phyloP scores from a whole-genome alignment of 2,888 invertebrate species.

The Spialia ferax region DNA sequence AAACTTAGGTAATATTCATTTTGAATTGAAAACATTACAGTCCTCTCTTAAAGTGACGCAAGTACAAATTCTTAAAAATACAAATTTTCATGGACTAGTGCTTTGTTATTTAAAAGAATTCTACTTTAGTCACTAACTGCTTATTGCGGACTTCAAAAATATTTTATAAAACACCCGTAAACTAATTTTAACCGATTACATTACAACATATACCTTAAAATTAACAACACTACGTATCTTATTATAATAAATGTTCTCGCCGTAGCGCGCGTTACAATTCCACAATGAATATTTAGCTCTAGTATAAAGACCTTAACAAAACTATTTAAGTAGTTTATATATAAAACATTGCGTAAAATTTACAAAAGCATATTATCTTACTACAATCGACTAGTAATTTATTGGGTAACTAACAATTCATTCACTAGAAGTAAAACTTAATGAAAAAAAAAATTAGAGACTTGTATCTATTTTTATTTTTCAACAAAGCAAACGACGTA shows the following conservation, averaged over 20 bases:
- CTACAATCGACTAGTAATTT: constrained; percentile 75
- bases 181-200: neutral
- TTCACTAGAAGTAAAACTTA: constrained; percentile 58
- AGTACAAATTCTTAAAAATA: constrained; percentile 16
- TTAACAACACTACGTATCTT: constrained; percentile 23
- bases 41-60: neutral
- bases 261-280: constrained; percentile 15
- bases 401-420: constrained; percentile 67
- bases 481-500: neutral
- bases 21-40: neutral
- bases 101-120: constrained; percentile 17
- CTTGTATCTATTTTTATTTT: neutral
- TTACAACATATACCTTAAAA: constrained; percentile 7
- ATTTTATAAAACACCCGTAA: constrained; percentile 3
- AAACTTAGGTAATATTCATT: neutral
- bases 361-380: constrained; percentile 68
- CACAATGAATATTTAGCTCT: constrained; percentile 13
- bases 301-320: constrained; percentile 29
- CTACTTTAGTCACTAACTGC: neutral
- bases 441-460: neutral
- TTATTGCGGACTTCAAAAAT: neutral
- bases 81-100: constrained; percentile 21
- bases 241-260: constrained; percentile 14
- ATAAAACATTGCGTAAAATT: constrained; percentile 57
- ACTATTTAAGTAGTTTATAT: constrained; percentile 43